Evolutionary conservation across 2,888 invertebrate genomes (phyloP).

Genomic region (Tinea semifulvella): DNA sequence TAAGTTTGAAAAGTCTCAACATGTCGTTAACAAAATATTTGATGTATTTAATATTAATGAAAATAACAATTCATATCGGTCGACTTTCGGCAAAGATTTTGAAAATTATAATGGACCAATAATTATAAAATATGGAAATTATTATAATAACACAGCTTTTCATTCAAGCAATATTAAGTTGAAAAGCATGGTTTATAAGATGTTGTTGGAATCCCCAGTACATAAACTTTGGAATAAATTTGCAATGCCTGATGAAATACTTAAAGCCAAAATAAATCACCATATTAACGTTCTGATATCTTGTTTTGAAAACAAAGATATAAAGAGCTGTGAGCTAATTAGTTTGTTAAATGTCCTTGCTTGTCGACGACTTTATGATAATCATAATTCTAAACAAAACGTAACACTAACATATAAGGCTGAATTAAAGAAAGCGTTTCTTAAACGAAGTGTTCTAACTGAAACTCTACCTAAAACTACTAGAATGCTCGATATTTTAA

Average conservation of each 20-base stretch:
- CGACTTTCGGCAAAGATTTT: constrained; percentile 47
- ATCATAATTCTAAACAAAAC: constrained; percentile 50
- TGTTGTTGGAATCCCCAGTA: constrained; percentile 41
- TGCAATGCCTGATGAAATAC: constrained; percentile 28
- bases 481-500: constrained; percentile 13
- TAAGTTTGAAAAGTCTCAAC: constrained; percentile 34
- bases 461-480: constrained; percentile 31
- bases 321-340: constrained; percentile 44
- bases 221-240: constrained; percentile 39
- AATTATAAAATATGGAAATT: constrained; percentile 44
- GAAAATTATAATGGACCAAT: constrained; percentile 42
- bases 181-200: constrained; percentile 36
- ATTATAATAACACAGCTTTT: constrained; percentile 40
- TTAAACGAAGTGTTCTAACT: constrained; percentile 47
- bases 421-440: constrained; percentile 47
- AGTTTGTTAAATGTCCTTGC: constrained; percentile 46
- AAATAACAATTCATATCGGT: constrained; percentile 37
- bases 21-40: constrained; percentile 39
- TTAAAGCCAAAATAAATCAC: constrained; percentile 47
- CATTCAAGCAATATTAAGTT: constrained; percentile 47
- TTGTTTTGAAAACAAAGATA: constrained; percentile 46
- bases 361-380: constrained; percentile 48
- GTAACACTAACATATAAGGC: constrained; percentile 30
- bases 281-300: constrained; percentile 47
- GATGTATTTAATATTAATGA: constrained; percentile 37